These are phyloP conservation scores for Bergia puertoricense DNA, from an alignment of 92 coral and sea anemone species.

Conservation along the genomic window DNA sequence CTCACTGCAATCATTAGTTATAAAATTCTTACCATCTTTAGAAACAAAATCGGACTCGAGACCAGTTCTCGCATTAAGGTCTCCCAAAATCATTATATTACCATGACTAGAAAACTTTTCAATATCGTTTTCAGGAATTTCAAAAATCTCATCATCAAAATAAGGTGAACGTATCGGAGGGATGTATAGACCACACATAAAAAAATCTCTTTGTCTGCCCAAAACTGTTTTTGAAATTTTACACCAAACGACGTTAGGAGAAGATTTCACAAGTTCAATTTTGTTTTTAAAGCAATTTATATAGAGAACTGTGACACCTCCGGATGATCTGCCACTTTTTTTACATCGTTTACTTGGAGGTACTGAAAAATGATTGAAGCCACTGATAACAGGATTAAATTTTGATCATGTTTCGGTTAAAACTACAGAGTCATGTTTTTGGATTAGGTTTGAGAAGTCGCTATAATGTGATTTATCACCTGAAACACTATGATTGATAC, in stretches of 20 bases:
- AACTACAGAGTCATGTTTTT: not conserved
- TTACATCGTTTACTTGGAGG: not conserved
- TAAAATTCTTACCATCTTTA: slow-evolving; percentile 43
- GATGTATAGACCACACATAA: slow-evolving; percentile 1
- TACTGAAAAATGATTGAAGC: not conserved
- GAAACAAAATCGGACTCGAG: slow-evolving; percentile 28
- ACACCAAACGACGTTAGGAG: no score
- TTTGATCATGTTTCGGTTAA: slow-evolving; percentile 3
- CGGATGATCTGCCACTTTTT: no score
- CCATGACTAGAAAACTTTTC: slow-evolving; percentile 31
- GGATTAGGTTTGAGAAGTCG: not conserved
- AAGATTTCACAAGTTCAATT: no score
- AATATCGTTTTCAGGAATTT: slow-evolving; percentile 19
- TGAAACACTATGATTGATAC: not conserved
- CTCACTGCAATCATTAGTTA: slow-evolving; percentile 14
- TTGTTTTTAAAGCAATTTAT: no score
- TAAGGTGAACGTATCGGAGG: slow-evolving; percentile 29
- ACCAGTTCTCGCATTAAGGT: slow-evolving; percentile 30
- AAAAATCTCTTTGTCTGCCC: not conserved
- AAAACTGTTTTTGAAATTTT: no score
- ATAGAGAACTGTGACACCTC: no score
- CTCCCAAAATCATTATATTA: slow-evolving; percentile 15
- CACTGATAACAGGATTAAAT: slow-evolving; percentile 2
- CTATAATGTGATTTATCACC: slow-evolving; percentile 6
- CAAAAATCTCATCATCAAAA: slow-evolving; percentile 29